Base-by-base conservation (phyloP, 2,113 vertebrate species). In the Nannobrachium achirus region DNA sequence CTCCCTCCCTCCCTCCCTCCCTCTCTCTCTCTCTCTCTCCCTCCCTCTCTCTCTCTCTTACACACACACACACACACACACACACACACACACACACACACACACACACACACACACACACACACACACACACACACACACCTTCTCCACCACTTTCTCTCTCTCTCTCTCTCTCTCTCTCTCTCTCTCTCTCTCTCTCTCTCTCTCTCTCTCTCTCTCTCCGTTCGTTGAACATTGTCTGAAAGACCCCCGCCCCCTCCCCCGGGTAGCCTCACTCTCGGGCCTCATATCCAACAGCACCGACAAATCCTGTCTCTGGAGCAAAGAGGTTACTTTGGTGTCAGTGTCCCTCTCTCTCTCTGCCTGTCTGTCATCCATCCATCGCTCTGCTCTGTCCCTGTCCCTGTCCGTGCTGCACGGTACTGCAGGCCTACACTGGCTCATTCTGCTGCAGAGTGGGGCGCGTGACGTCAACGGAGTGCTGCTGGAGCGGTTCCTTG, bases 391-490 rank as follows among this genome's bases (percentile, higher is more conserved):
- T 13, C 56, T 16, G 14, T 58, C 14, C 1, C 33, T 11, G 13
- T 57, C 16, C 38, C 25, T 56, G 8, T 33, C 40, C 11, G 6
- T 20, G 6, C 9, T 15, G 56, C 25, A 18, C 39, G 41, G 25
- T 15, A 57, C 84, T 85, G 87, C 90, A 88, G 85, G 88, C 88
- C 87, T 72, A 73, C 25, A 33, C 81, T 69, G 83, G 78, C n/a
- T n/a, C n/a, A 82, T 74, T 88, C 84, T 90, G 86, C 91, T 87
- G 92, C 91, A 91, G 91, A 91, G 90, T 73, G 75, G 71, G 72
- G 89, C 78, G 75, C 70, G 90, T 93, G 92, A 93, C 92, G 92
- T 93, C 92, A 93, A 69, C 49, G 78, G 25, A 76, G 67, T 76
- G 85, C 87, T 85, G 69, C 87, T 85, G 69, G 82, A 90, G 88